Evolutionary conservation across 2,113 vertebrate species (phyloP).

Genomic region (Cygnus buccinator): DNA sequence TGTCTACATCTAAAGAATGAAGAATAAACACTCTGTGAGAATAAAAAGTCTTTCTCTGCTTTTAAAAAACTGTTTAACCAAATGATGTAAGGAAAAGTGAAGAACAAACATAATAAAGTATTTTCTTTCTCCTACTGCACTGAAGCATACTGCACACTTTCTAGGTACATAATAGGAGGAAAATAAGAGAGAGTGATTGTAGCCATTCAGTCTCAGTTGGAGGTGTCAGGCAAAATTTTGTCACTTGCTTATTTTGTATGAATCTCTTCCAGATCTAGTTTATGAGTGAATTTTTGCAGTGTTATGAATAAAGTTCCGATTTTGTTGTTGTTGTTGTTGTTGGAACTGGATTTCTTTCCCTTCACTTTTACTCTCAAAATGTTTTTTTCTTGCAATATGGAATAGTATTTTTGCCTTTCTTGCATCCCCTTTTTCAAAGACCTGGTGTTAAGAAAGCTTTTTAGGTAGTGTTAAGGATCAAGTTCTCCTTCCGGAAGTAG

Average conservation of each 20-base stretch:
- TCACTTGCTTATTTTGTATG: background rate
- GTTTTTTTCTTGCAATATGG: background rate
- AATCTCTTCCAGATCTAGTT: background rate
- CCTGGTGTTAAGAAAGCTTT: background rate
- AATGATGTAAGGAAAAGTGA: background rate
- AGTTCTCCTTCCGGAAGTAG: background rate
- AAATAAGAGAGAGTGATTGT: constrained; percentile 1
- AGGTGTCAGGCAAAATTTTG: background rate
- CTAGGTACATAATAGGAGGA: background rate
- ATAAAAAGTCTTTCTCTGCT: background rate
- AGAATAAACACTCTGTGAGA: background rate
- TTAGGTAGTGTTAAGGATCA: background rate
- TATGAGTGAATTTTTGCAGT: background rate
- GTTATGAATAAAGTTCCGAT: background rate
- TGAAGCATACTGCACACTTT: background rate
- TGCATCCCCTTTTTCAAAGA: background rate
- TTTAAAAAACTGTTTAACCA: background rate
- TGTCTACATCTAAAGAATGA: background rate
- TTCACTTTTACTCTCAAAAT: background rate
- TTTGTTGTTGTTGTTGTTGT: background rate
- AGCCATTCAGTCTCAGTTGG: background rate
- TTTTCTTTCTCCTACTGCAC: background rate
- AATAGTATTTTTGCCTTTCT: background rate
- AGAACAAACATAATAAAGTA: background rate
- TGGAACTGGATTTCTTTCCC: background rate